Conservation (phyloP, 2,888 invertebrate species). For the Zele albiditarsus region DNA sequence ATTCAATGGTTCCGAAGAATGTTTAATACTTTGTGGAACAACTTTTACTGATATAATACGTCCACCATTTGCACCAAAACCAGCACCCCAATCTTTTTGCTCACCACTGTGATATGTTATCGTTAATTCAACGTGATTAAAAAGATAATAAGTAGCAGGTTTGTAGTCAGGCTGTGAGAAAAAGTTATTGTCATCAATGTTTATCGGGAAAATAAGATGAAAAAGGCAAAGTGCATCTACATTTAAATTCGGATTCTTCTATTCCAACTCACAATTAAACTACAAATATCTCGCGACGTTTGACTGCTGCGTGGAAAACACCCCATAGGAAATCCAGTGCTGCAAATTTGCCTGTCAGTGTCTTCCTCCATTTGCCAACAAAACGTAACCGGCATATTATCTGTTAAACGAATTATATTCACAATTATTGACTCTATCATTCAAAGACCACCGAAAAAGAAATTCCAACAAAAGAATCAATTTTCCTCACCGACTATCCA, state of each 20-base stretch:
- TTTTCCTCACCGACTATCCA: slow-evolving; percentile 85
- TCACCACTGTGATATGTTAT: slow-evolving; percentile 95
- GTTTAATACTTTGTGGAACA: slow-evolving; percentile 74
- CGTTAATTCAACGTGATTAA: slow-evolving; percentile 96
- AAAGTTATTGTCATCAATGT: slow-evolving; percentile 10
- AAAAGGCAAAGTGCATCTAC: not conserved
- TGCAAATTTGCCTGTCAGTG: slow-evolving; percentile 84
- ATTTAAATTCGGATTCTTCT: not conserved
- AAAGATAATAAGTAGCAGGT: slow-evolving; percentile 89
- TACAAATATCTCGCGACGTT: slow-evolving; percentile 61
- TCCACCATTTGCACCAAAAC: slow-evolving; percentile 86
- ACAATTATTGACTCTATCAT: not conserved
- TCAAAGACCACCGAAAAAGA: too few relatives aligned
- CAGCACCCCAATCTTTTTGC: slow-evolving; percentile 89
- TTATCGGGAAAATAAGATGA: slow-evolving; percentile 1
- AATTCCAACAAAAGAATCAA: not conserved
- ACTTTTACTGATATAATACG: slow-evolving; percentile 82
- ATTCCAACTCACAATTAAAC: slow-evolving; percentile 58
- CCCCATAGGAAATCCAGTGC: slow-evolving; percentile 98
- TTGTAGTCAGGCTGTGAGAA: slow-evolving; percentile 75
- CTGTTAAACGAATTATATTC: slow-evolving; percentile 70
- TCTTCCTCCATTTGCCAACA: slow-evolving; percentile 85
- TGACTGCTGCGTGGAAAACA: slow-evolving; percentile 83
- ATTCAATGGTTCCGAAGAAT: slow-evolving; percentile 63
- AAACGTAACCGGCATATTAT: slow-evolving; percentile 99